Base-by-base conservation (phyloP, 2,113 vertebrate genomes). In the Australoheros scitulus region DNA sequence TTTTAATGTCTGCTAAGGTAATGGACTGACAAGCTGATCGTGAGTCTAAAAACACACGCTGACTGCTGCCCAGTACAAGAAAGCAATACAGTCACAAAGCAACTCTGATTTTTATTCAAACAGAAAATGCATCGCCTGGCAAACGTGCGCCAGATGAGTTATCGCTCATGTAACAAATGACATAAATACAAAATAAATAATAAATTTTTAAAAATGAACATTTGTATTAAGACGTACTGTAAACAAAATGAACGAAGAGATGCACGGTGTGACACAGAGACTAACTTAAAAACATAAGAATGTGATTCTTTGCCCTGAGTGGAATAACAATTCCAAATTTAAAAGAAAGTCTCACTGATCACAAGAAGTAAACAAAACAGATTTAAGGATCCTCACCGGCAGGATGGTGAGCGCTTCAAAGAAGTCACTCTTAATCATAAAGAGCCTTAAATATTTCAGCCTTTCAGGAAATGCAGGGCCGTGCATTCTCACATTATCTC, bases 121-220 rank as follows among this genome's bases (percentile, higher is more conserved):
- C 57, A 79, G 34, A 65, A 83, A 85, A 91, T 81, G 76, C 58
- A 88, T 26, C 1, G 5, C 24, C 81, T 90, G 76, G 78, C 43
- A 83, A 87, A 90, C 55, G 85, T 75, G 74, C 32, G 5, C 78
- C 77, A 87, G 52, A 81, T 70, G 41, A 84, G 65, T 72, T 72
- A 52, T 61, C 34, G 55, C 68, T 92, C 59, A 63, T 78, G 75
- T 89, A 87, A 90, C 87, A 93, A 93, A 89, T 88, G 1, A 84
- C 88, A 94, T 95, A 95, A 94, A 95, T 94, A 94, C 58, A 89
- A 87, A 83, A 91, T 94, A 94, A 94, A 95, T 94, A 94, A 90
- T 94, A 95, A 95, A 95, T 94, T 93, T 93, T 89, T 81, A 88
- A 90, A 85, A 89, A 87, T 76, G 22, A 58, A 89, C 84, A 88